Base-by-base conservation (phyloP, 2,113 vertebrate species). In the Castor canadensis region DNA sequence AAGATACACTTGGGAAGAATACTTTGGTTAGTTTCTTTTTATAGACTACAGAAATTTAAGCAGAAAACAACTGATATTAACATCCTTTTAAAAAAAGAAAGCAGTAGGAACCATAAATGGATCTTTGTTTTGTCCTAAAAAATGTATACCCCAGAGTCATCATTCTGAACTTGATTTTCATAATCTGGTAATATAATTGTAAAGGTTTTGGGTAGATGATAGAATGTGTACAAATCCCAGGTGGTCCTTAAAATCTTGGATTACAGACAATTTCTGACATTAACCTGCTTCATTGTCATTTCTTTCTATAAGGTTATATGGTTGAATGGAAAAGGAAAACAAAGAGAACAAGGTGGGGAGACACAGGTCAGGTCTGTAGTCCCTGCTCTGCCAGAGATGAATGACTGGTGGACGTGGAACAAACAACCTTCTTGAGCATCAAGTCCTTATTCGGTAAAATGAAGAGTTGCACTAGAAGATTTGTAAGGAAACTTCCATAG, bases 111-210 rank as follows among this genome's bases (percentile, higher is more conserved):
- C 40, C 35, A 58, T 15, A 30, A 49, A 13, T 52, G 8, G 1
- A 30, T 69, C 22, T 91, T 81, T 71, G 40, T 47, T 89, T 82
- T 86, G 38, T 80, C 32, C 52, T 83, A 76, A 62, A 40, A 85
- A 77, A 80, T 93, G 89, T 52, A 60, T 67, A 52, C 28, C 32
- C 26, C 11, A 93, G 77, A 43, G 26, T 35, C 15, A 15, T 72
- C 6, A 28, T n/a, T 60, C n/a, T 81, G 85, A 89, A 71, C 40
- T 90, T 76, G 35, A 75, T 54, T 90, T 95, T 89, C 64, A 75
- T 75, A 40, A 58, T 45, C 52, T 52, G 15, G 26, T 75, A 49
- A 89, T 90, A 56, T 3, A 54, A 45, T 35, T 66, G 4, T 75
- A 49, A 49, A 85, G 75, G 38, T 43, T 58, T 87, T 56, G 3